A percentile compares a stretch with the other conserved stretches of the same genome.
These are phyloP conservation scores for Resseliella maxima DNA, from an alignment of 2,888 invertebrate species.

Conservation along the genomic window DNA sequence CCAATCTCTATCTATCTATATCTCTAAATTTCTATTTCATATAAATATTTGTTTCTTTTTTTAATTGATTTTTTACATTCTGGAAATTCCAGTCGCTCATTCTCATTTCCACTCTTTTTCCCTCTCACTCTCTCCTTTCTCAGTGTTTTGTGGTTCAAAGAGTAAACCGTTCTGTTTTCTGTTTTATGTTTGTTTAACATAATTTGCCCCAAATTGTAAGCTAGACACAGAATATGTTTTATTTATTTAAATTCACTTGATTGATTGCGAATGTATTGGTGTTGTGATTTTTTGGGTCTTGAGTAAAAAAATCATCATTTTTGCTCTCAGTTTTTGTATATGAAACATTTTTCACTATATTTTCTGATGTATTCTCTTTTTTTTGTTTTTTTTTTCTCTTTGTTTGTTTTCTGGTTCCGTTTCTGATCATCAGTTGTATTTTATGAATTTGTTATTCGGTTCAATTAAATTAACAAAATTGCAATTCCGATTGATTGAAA, in stretches of 20 bases:
- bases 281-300: conserved; percentile 38
- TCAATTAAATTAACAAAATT: conserved; percentile 24
- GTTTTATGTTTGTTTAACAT: background rate
- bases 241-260: background rate
- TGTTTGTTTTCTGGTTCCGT: background rate
- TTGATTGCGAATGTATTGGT: conserved; percentile 22
- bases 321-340: no score
- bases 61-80: background rate
- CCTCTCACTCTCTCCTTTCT: background rate
- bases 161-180: background rate
- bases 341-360: background rate
- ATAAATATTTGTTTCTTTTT: background rate
- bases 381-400: background rate
- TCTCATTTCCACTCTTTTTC: background rate
- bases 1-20: background rate
- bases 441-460: conserved; percentile 12
- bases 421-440: background rate
- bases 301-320: no score
- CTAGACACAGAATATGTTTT: conserved; percentile 15
- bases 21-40: background rate
- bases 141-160: background rate
- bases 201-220: background rate
- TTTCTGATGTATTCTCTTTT: background rate
- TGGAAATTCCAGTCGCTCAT: background rate
- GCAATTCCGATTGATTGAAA: conserved; percentile 33